Conservation (phyloP, 2,797 vertebrate genomes). For the Cossypha niveicapilla region DNA sequence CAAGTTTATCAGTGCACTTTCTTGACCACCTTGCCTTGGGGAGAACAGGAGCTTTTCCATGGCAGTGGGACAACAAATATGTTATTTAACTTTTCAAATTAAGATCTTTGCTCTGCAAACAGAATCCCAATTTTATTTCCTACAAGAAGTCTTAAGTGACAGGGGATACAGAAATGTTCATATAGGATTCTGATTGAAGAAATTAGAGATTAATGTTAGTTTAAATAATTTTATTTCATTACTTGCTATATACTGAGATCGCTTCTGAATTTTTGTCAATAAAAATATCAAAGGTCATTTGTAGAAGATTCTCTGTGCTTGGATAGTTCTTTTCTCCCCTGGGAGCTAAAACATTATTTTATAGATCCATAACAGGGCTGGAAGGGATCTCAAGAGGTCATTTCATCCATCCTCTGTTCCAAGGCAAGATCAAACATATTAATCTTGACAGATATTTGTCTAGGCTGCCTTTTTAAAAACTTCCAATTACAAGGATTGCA, state of each 20-base stretch:
- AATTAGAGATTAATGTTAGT: neutral
- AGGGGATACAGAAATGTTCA: neutral
- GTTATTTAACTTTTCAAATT: neutral
- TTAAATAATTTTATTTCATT: neutral
- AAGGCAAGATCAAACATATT: constrained; percentile 33
- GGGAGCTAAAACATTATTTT: constrained; percentile 18
- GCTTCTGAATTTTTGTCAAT: neutral
- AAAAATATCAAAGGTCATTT: constrained; percentile 47
- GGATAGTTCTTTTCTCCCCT: neutral
- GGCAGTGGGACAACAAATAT: neutral
- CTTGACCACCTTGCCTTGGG: neutral
- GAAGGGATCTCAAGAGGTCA: constrained; percentile 26
- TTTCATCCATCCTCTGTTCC: constrained; percentile 12
- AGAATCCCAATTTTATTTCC: neutral
- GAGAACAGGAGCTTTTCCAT: neutral
- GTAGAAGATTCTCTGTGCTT: constrained; percentile 13
- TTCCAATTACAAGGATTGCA: neutral
- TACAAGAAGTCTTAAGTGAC: neutral
- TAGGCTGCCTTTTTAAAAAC: neutral
- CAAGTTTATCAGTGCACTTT: neutral
- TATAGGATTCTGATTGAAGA: neutral
- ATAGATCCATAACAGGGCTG: neutral
- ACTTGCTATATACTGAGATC: neutral
- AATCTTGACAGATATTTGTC: constrained; percentile 19
- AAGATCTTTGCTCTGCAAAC: neutral